These are phyloP conservation scores for Philaethria dido DNA, from an alignment of 2,888 invertebrate genomes.

Conservation along the genomic window DNA sequence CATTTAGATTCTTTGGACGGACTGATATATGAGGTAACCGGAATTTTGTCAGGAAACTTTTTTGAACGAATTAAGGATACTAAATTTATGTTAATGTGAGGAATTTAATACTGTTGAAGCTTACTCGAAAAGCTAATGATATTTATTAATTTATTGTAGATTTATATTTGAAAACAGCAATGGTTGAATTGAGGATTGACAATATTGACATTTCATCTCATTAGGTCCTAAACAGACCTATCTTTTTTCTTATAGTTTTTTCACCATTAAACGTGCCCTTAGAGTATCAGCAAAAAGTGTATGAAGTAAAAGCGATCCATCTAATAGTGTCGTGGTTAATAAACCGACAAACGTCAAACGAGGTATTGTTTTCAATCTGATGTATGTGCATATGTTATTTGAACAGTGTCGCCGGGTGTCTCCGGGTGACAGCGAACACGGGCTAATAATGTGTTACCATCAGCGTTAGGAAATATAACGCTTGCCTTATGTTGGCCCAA, in stretches of 20 bases:
- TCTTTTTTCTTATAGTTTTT: neutral
- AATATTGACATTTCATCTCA: too few species aligned
- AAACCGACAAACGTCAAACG: constrained; percentile 42
- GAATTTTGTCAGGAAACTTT: neutral
- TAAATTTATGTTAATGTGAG: too few species aligned
- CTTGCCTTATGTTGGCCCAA: constrained; percentile 7
- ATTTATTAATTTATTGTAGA: too few species aligned
- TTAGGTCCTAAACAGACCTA: too few species aligned
- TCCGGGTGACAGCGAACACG: constrained; percentile 38
- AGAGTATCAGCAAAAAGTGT: constrained; percentile 26
- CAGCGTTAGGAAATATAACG: constrained; percentile 29
- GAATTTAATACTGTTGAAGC: too few species aligned
- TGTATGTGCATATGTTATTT: constrained; percentile 41
- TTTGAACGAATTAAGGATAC: too few species aligned
- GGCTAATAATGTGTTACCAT: constrained; percentile 39
- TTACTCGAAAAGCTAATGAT: too few species aligned
- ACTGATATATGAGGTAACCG: neutral
- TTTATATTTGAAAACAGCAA: too few species aligned
- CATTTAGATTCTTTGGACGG: neutral
- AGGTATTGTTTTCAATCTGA: constrained; percentile 42
- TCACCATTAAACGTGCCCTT: constrained; percentile 27
- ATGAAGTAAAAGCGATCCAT: constrained; percentile 35
- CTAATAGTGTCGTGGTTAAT: constrained; percentile 40
- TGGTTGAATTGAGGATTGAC: too few species aligned
- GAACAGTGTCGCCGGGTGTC: constrained; percentile 39